Evolutionary conservation across 2,113 vertebrate genomes (phyloP).

Genomic region (Toxotes jaculatrix): DNA sequence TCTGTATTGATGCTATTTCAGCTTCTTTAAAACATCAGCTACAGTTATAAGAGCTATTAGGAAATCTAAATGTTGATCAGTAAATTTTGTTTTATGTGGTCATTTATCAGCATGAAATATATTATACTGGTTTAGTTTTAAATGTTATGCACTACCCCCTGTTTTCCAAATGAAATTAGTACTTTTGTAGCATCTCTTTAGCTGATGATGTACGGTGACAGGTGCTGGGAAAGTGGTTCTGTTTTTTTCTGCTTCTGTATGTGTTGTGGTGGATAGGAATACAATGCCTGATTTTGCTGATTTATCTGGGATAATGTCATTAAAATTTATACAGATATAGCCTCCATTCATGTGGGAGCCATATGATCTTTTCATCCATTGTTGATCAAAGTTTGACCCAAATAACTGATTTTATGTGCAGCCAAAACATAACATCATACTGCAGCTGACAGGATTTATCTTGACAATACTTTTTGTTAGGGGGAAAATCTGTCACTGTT

Average conservation of each 20-base stretch:
- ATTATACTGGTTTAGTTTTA: slow-evolving; percentile 7
- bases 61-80: neutral
- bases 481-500: slow-evolving; percentile 12
- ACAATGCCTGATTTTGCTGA: neutral
- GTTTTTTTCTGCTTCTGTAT: neutral
- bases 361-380: slow-evolving; percentile 23
- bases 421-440: slow-evolving; percentile 11
- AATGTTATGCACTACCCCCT: neutral
- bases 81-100: slow-evolving; percentile 1
- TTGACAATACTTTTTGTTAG: slow-evolving; percentile 5
- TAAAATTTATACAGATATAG: neutral
- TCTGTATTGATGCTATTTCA: slow-evolving; percentile 2
- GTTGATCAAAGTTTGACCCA: slow-evolving; percentile 31
- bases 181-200: neutral
- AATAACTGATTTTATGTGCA: slow-evolving; percentile 19
- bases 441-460: slow-evolving; percentile 5
- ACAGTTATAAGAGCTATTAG: neutral
- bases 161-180: neutral
- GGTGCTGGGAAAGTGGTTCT: neutral
- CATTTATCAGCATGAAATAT: slow-evolving; percentile 3
- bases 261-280: neutral
- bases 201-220: neutral
- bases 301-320: slow-evolving; percentile 11
- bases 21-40: slow-evolving; percentile 1
- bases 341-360: neutral